Conservation (phyloP, 1,140 invertebrate species). For the Cheumatopsyche charites region DNA sequence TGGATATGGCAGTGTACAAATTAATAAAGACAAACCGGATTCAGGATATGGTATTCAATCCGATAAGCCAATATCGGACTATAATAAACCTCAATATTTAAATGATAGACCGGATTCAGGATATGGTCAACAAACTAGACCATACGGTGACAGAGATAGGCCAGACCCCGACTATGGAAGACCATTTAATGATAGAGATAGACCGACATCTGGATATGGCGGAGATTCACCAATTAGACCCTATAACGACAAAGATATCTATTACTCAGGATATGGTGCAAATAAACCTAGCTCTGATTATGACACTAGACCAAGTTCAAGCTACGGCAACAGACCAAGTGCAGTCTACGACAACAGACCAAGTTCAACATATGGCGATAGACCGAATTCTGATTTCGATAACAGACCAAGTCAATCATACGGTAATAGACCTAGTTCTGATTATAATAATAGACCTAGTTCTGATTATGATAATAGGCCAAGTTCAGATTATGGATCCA, state of each 20-base stretch:
- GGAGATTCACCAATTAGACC: not conserved
- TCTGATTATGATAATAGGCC: conserved; percentile 2
- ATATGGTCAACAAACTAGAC: conserved; percentile 27
- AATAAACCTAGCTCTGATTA: conserved; percentile 14
- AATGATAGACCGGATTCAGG: conserved; percentile 12
- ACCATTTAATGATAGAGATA: not conserved
- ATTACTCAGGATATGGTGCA: conserved; percentile 8
- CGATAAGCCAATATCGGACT: conserved; percentile 38
- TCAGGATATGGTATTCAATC: conserved; percentile 20
- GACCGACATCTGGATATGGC: conserved; percentile 10
- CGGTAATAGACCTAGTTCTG: not conserved
- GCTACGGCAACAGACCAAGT: not conserved
- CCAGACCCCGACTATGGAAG: conserved; percentile 24
- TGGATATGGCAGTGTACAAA: conserved; percentile 12
- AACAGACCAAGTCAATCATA: not conserved
- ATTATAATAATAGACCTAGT: not conserved
- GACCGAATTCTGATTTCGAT: not conserved
- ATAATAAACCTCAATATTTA: conserved; percentile 11
- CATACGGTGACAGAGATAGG: conserved; percentile 29
- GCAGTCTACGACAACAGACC: not conserved
- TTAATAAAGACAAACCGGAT: conserved; percentile 25
- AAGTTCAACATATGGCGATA: not conserved
- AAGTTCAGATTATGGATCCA: not conserved
- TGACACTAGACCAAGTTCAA: conserved; percentile 8
- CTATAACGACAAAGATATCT: conserved; percentile 27